phyloP scores from a whole-genome alignment of 1,140 invertebrate genomes.

The Eciton burchellii region DNA sequence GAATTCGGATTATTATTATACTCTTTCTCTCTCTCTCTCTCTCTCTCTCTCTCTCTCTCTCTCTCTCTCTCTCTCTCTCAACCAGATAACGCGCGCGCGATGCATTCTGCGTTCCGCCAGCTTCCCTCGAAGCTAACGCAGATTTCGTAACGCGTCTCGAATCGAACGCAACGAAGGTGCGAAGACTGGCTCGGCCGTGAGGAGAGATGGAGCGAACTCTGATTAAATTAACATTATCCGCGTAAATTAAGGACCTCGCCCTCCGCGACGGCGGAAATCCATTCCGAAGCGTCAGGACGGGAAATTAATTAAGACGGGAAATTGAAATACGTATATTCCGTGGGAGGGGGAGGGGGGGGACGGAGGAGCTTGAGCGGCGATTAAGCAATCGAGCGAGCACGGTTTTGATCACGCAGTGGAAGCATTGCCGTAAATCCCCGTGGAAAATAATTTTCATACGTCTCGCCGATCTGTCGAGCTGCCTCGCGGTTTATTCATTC shows the following conservation, averaged over 20 bases:
- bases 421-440: conserved; percentile 33
- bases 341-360: too few species aligned
- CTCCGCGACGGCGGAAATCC: neutral
- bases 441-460: conserved; percentile 39
- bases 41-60: too few species aligned
- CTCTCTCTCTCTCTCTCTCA: too few species aligned
- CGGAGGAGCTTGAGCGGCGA: neutral
- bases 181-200: too few species aligned
- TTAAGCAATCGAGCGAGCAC: neutral
- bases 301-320: neutral
- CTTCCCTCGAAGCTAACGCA: neutral
- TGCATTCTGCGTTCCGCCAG: neutral
- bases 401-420: conserved; percentile 9
- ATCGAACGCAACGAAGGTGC: neutral
- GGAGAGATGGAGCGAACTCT: neutral
- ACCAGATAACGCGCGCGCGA: neutral
- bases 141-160: neutral
- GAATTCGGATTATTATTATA: neutral
- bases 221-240: neutral
- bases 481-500: neutral
- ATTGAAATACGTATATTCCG: neutral
- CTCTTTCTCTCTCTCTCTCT: too few species aligned
- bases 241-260: neutral
- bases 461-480: neutral
- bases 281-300: neutral